Base-by-base conservation (phyloP, 2,113 vertebrate species). In the Gymnarchus niloticus region DNA sequence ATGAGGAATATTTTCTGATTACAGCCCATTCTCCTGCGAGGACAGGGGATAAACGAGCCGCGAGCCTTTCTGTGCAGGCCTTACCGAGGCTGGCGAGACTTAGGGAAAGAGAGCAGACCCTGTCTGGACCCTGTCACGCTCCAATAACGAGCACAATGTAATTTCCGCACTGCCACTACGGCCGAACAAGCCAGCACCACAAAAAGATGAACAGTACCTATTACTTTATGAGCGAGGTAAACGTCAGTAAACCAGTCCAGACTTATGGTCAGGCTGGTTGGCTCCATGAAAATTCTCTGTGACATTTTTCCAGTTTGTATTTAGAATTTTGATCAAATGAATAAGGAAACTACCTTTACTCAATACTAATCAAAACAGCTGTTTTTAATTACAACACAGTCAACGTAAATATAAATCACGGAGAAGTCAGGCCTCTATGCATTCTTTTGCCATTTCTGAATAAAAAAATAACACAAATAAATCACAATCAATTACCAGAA, bases 41-140 rank as follows among this genome's bases (percentile, higher is more conserved):
- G 80, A 82, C 25, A 17, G 80, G 25, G 80, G 48, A 23, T 81
- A 52, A 81, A 81, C 25, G 80, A 81, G 48, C 33, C 33, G 49
- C 25, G 28, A 25, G 48, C 21, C 44, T 17, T 19, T 21, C 44
- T 48, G 37, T 6, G n/a, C 44, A 61, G 41, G 19, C 56, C 85
- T 86, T 17, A 86, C 37, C 8, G 6, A 46, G 44, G 17, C 17
- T 1, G n/a, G 51, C 44, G 28, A 33, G 77, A 52, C 28, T n/a
- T 0, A 51, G 41, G 28, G 44, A 65, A 28, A 56, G 85, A 56
- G 49, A 85, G 84, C 25, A 52, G 56, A 81, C 49, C 33, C 3
- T 54, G 76, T 6, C 44, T 82, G 85, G 56, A 61, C 25, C 14
- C 78, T 41, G 77, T 65, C 77, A 86, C 17, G 85, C 85, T 86